Evolutionary conservation across 64 coral and sea anemone species (phyloP).

Genomic region (Anthopleura sola): DNA sequence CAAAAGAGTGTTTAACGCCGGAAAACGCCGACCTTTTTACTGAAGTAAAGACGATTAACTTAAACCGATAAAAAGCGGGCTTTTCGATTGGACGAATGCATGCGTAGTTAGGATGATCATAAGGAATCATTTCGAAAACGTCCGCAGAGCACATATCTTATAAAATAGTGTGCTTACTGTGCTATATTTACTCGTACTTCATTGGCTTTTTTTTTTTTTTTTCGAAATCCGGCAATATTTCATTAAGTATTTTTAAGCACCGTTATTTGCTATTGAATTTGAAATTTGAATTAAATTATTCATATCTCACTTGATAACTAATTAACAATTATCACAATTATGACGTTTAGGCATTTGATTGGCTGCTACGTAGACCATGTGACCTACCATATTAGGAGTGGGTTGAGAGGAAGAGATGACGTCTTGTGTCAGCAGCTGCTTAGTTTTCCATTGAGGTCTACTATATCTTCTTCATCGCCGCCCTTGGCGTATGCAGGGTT

Average conservation of each 20-base stretch:
- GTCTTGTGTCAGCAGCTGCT: neutral
- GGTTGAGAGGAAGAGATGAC: neutral
- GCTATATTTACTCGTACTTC: neutral
- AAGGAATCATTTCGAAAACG: too few species aligned
- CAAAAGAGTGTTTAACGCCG: neutral
- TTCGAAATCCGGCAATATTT: too few species aligned
- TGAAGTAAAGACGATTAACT: neutral
- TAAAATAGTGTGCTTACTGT: too few species aligned
- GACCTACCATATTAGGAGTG: neutral
- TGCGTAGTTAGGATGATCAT: too few species aligned
- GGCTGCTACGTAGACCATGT: neutral
- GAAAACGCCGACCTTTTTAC: neutral
- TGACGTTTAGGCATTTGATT: neutral
- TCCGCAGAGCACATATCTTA: too few species aligned
- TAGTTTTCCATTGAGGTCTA: neutral
- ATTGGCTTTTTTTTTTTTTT: neutral
- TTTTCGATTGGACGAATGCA: neutral
- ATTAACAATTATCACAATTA: too few species aligned
- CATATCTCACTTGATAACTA: neutral
- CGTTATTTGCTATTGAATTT: neutral
- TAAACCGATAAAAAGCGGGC: neutral
- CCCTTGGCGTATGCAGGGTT: slow-evolving; percentile 42
- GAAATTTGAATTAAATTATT: neutral
- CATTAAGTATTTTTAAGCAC: too few species aligned
- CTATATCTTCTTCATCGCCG: slow-evolving; percentile 11